A percentile compares a stretch with the other conserved stretches of the same genome.
Conservation (phyloP, 1,140 invertebrate species). For the Aplysia californica region DNA sequence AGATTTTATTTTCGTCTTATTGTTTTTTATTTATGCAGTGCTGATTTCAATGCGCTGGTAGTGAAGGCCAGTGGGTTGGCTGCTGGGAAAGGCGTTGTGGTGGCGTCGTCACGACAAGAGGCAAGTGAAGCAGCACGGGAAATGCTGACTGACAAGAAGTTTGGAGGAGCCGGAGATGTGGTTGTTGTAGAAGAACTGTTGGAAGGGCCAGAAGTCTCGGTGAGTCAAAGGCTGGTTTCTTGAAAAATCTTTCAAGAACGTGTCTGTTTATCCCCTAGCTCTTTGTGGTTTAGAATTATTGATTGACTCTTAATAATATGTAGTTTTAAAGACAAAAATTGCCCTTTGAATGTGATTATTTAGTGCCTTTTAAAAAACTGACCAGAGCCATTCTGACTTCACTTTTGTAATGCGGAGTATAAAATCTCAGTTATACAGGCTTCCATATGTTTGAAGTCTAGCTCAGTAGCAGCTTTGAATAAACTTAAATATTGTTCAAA, state of each 20-base stretch:
- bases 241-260: too few species aligned
- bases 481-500: too few species aligned
- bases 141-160: slow-evolving; percentile 76
- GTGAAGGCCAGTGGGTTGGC: slow-evolving; percentile 95
- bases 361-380: not conserved
- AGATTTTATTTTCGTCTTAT: too few species aligned
- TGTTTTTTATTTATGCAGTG: too few species aligned
- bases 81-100: slow-evolving; percentile 95
- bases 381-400: not conserved
- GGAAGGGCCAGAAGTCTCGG: slow-evolving; percentile 93
- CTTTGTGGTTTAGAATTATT: too few species aligned
- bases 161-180: slow-evolving; percentile 85
- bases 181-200: slow-evolving; percentile 92
- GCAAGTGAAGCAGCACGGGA: slow-evolving; percentile 85
- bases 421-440: too few species aligned
- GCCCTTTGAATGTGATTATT: not conserved
- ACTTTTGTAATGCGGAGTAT: too few species aligned
- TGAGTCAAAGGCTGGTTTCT: too few species aligned
- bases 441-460: too few species aligned
- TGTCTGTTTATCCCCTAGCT: too few species aligned
- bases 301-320: not conserved
- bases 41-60: slow-evolving; percentile 83
- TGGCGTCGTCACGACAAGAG: slow-evolving; percentile 80
- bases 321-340: not conserved
- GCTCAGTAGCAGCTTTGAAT: too few species aligned